These are phyloP conservation scores for Cephus nigrinus DNA, from an alignment of 2,888 invertebrate genomes.

Conservation along the genomic window DNA sequence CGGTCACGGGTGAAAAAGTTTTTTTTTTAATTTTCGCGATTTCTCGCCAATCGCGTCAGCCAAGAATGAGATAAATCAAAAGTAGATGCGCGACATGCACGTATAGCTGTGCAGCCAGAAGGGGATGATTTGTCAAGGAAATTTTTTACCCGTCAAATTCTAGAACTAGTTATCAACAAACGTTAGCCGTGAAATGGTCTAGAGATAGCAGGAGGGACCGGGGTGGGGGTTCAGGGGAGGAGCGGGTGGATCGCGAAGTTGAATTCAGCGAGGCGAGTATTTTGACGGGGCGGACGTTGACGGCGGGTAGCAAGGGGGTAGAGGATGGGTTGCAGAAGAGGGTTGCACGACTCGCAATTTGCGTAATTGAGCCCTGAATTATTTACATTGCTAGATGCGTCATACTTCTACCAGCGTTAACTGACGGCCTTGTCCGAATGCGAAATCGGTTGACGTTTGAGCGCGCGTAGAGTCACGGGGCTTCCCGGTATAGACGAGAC, in stretches of 20 bases:
- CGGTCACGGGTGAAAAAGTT: too few relatives aligned
- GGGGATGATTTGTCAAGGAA: neutral
- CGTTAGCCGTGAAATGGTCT: neutral
- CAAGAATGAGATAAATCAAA: neutral
- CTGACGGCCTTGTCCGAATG: slow-evolving; percentile 40
- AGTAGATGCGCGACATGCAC: too few relatives aligned
- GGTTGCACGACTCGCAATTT: slow-evolving; percentile 54
- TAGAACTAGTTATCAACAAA: neutral
- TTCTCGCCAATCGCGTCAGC: neutral
- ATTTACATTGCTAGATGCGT: slow-evolving; percentile 61
- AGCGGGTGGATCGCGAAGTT: too few relatives aligned
- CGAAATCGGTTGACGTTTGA: slow-evolving; percentile 47
- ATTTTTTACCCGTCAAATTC: neutral
- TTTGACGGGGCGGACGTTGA: neutral
- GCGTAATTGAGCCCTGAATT: slow-evolving; percentile 65
- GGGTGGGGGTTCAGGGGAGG: too few relatives aligned
- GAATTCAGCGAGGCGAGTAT: too few relatives aligned
- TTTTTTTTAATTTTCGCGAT: too few relatives aligned
- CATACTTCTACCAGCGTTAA: slow-evolving; percentile 55
- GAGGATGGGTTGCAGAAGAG: slow-evolving; percentile 8
- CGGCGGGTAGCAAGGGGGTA: neutral
- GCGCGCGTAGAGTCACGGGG: slow-evolving; percentile 23
- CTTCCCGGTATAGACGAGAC: too few relatives aligned
- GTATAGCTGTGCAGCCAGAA: too few relatives aligned
- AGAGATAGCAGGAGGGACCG: too few relatives aligned